Evolutionary conservation across 1,140 invertebrate species (phyloP).

Genomic region (Drosophila nigromelanica): DNA sequence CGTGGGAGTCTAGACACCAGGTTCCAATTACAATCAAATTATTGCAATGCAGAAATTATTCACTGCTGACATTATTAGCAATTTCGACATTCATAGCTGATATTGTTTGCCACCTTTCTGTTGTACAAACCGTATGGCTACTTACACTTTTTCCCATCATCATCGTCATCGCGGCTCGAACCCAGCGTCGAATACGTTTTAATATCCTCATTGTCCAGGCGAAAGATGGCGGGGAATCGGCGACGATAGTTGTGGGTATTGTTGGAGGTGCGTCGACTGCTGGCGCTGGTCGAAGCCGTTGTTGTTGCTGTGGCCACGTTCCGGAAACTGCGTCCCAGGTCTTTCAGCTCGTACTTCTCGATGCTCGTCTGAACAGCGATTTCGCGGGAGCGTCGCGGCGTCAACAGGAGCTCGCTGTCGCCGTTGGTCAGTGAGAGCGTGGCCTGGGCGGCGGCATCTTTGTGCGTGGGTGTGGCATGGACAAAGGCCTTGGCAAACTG

Average conservation of each 20-base stretch:
- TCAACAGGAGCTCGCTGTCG: slow-evolving; percentile 48
- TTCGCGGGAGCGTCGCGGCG: slow-evolving; percentile 63
- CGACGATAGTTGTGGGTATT: slow-evolving; percentile 42
- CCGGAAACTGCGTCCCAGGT: slow-evolving; percentile 55
- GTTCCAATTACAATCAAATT: too few species aligned
- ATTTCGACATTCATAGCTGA: too few species aligned
- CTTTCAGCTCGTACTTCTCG: slow-evolving; percentile 70
- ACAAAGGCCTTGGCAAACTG: slow-evolving; percentile 59
- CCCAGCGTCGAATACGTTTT: slow-evolving; percentile 78
- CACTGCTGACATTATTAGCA: too few species aligned
- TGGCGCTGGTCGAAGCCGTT: slow-evolving; percentile 58
- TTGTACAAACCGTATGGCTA: background rate
- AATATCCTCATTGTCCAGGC: slow-evolving; percentile 74
- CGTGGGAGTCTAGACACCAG: too few species aligned
- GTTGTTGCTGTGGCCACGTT: slow-evolving; percentile 67
- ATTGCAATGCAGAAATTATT: too few species aligned
- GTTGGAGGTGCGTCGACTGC: slow-evolving; percentile 56
- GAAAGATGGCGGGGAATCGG: slow-evolving; percentile 64
- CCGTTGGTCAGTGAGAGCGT: slow-evolving; percentile 56
- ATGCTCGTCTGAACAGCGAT: slow-evolving; percentile 81
- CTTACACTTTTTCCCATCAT: slow-evolving; percentile 75
- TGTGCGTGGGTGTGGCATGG: slow-evolving; percentile 56
- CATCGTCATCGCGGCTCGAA: slow-evolving; percentile 77
- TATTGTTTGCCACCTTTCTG: background rate
- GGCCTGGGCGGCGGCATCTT: slow-evolving; percentile 61